Evolutionary conservation across 2,113 vertebrate genomes (phyloP).

Genomic region (Petroica traversi): DNA sequence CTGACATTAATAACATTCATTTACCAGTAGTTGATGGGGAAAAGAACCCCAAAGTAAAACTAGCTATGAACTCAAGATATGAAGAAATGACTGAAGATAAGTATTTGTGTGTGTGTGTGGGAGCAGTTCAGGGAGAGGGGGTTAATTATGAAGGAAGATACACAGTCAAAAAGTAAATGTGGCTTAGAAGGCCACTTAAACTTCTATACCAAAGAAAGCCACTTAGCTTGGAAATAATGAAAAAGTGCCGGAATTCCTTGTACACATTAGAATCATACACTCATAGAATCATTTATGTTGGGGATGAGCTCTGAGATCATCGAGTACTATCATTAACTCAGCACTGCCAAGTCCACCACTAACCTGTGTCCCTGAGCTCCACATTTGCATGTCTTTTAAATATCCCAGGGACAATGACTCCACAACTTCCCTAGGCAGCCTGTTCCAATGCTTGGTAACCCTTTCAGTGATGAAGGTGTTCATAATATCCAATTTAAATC

Average conservation of each 20-base stretch:
- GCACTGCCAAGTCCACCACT: not conserved
- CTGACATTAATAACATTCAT: slow-evolving; percentile 12
- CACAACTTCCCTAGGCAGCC: not conserved
- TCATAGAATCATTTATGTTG: not conserved
- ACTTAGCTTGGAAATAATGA: not conserved
- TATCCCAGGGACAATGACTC: not conserved
- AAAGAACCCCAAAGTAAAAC: not conserved
- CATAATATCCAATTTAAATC: not conserved
- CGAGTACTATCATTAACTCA: not conserved
- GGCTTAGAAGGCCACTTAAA: not conserved
- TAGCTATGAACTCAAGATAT: not conserved
- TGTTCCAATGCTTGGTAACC: not conserved
- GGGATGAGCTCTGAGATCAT: not conserved
- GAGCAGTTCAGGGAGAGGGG: not conserved
- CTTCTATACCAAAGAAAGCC: not conserved
- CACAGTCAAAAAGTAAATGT: not conserved
- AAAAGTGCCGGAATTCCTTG: not conserved
- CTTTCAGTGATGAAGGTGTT: not conserved
- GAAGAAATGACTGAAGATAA: not conserved
- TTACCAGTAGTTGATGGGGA: not conserved
- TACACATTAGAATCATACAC: not conserved
- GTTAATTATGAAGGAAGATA: not conserved
- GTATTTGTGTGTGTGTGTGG: not conserved
- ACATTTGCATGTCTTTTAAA: fast-evolving
- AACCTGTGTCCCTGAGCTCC: not conserved